A percentile compares a stretch with the other conserved stretches of the same genome.
phyloP scores from a whole-genome alignment of 2,797 vertebrate genomes.

The Bufotes viridis region DNA sequence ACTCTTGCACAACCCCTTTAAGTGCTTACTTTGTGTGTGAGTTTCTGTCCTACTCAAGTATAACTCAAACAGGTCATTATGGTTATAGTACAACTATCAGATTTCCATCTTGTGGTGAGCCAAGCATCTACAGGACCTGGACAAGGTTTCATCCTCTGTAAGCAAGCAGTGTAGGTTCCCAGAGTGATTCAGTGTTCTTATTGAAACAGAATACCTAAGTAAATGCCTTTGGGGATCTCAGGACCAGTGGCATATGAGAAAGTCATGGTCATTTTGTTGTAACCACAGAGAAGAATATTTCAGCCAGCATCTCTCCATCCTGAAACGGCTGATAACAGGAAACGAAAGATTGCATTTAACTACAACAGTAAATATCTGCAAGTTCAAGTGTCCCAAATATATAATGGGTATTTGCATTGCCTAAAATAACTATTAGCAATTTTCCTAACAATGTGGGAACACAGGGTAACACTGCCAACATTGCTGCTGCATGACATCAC shows the following conservation, averaged over 20 bases:
- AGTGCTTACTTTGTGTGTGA: too few relatives aligned
- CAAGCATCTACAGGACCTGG: too few relatives aligned
- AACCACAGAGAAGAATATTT: background rate
- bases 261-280: background rate
- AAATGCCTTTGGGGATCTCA: background rate
- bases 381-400: background rate
- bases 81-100: too few relatives aligned
- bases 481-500: constrained; percentile 14
- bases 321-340: background rate
- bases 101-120: too few relatives aligned
- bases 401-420: background rate
- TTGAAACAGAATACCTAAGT: background rate
- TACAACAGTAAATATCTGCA: background rate
- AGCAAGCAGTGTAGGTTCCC: too few relatives aligned
- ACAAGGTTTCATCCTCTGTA: too few relatives aligned
- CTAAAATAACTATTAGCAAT: constrained; percentile 4
- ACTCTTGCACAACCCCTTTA: too few relatives aligned
- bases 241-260: background rate
- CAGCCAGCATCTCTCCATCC: background rate
- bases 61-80: too few relatives aligned
- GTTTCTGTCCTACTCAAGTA: too few relatives aligned
- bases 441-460: background rate
- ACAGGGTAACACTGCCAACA: background rate
- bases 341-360: background rate
- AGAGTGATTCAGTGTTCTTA: too few relatives aligned